These are phyloP conservation scores for Pristionchus japonicus DNA, from an alignment of 2,888 invertebrate genomes.

Conservation along the genomic window DNA sequence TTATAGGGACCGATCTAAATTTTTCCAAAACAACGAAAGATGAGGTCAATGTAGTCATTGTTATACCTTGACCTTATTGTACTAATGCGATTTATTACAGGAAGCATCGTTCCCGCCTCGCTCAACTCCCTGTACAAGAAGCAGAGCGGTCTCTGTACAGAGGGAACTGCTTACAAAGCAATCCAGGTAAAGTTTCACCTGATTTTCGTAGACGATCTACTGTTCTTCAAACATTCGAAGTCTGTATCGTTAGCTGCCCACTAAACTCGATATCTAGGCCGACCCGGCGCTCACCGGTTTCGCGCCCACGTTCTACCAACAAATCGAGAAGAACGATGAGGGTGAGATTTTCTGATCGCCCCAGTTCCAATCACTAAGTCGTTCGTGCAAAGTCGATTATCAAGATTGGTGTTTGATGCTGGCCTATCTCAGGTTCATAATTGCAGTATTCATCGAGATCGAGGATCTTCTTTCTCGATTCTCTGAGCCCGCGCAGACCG, in stretches of 20 bases:
- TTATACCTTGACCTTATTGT: too few species aligned
- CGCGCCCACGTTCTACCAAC: slow-evolving; percentile 77
- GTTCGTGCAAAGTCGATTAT: too few species aligned
- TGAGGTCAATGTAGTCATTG: not conserved
- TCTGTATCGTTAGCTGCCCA: too few species aligned
- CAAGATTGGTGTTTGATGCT: too few species aligned
- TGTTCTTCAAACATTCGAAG: too few species aligned
- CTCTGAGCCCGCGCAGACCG: slow-evolving; percentile 91
- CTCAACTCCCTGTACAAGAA: slow-evolving; percentile 75
- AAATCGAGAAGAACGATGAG: slow-evolving; percentile 77
- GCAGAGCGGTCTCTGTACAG: slow-evolving; percentile 76
- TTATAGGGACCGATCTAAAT: too few species aligned
- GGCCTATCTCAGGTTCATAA: too few species aligned
- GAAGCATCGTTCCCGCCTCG: slow-evolving; percentile 74
- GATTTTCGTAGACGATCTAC: too few species aligned
- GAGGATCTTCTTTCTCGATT: slow-evolving; percentile 93
- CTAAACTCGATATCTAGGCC: too few species aligned
- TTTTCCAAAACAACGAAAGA: too few species aligned
- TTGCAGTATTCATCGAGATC: slow-evolving; percentile 87
- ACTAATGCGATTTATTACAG: too few species aligned
- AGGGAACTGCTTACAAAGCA: slow-evolving; percentile 76
- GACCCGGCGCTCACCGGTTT: slow-evolving; percentile 70
- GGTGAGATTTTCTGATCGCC: slow-evolving; percentile 74
- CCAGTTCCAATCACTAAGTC: too few species aligned
- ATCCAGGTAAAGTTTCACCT: slow-evolving; percentile 53